These are phyloP conservation scores for Monopis laevigella DNA, from an alignment of 2,888 invertebrate species.

Conservation along the genomic window DNA sequence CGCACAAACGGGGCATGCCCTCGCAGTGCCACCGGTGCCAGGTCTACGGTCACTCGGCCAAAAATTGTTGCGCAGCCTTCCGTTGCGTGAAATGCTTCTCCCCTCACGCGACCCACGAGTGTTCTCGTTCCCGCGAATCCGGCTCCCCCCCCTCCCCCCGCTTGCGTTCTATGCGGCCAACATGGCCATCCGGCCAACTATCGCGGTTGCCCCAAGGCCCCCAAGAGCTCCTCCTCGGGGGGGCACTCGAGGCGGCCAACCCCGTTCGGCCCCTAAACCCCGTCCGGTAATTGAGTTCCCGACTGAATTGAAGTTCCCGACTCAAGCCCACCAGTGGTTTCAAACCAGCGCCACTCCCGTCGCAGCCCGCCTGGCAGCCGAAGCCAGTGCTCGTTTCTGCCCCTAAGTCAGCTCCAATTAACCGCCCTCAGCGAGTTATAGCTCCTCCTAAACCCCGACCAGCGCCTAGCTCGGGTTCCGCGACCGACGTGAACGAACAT, in stretches of 20 bases:
- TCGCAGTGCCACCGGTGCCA: constrained; percentile 9
- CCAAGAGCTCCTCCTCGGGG: background rate
- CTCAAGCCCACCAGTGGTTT: background rate
- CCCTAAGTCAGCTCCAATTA: too few species aligned
- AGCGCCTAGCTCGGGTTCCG: too few species aligned
- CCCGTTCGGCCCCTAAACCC: too few species aligned
- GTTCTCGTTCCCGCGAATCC: too few species aligned
- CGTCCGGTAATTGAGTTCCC: background rate
- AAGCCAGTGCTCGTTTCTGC: too few species aligned
- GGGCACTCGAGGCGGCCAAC: background rate
- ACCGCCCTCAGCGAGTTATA: too few species aligned
- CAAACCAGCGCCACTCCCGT: background rate
- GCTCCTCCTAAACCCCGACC: too few species aligned
- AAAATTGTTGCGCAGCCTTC: background rate
- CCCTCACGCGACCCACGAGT: background rate
- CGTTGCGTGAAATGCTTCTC: constrained; percentile 11
- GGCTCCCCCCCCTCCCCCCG: background rate
- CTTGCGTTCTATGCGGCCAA: background rate
- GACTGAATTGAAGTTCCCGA: background rate
- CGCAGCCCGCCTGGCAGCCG: background rate
- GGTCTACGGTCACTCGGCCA: constrained; percentile 6
- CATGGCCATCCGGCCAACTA: background rate
- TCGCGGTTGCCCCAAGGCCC: too few species aligned
- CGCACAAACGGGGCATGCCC: background rate
- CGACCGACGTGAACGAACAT: too few species aligned